phyloP scores from a whole-genome alignment of 1,140 invertebrate species.

The Drosophila ironensis region DNA sequence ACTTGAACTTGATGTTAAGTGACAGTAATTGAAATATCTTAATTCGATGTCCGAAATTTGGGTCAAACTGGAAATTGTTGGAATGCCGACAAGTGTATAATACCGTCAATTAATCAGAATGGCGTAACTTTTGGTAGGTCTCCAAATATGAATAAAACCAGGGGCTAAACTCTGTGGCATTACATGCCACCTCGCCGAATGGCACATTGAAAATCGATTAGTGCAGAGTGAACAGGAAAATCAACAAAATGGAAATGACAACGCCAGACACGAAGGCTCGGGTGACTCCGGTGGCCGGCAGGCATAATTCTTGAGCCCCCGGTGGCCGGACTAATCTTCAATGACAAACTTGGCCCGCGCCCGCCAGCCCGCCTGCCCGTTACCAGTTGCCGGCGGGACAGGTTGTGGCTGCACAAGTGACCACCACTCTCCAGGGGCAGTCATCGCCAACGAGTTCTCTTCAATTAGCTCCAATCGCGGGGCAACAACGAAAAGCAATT shows the following conservation, averaged over 20 bases:
- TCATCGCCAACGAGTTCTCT: conserved; percentile 60
- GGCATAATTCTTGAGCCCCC: conserved; percentile 45
- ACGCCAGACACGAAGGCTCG: conserved; percentile 26
- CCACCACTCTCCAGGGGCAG: conserved; percentile 6
- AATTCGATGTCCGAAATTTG: conserved; percentile 36
- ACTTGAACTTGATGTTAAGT: conserved; percentile 68
- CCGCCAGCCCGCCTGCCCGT: no score
- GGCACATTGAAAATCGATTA: conserved; percentile 65
- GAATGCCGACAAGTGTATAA: conserved; percentile 23
- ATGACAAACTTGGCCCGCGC: neutral
- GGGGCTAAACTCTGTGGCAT: conserved; percentile 10
- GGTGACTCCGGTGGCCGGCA: neutral
- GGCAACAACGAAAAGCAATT: conserved; percentile 75
- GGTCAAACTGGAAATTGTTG: conserved; percentile 16
- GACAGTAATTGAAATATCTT: conserved; percentile 71
- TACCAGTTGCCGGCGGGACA: conserved; percentile 10
- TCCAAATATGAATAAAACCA: conserved; percentile 17
- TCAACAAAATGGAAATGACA: conserved; percentile 41
- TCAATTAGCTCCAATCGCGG: conserved; percentile 76
- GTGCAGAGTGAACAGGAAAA: conserved; percentile 42
- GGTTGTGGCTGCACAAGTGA: conserved; percentile 31
- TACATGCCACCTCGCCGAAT: no score
- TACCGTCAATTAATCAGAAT: conserved; percentile 19
- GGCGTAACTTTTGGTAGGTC: conserved; percentile 1
- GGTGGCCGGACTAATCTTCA: conserved; percentile 1